phyloP scores from a whole-genome alignment of 2,113 vertebrate genomes.

The Tachysurus vachellii region DNA sequence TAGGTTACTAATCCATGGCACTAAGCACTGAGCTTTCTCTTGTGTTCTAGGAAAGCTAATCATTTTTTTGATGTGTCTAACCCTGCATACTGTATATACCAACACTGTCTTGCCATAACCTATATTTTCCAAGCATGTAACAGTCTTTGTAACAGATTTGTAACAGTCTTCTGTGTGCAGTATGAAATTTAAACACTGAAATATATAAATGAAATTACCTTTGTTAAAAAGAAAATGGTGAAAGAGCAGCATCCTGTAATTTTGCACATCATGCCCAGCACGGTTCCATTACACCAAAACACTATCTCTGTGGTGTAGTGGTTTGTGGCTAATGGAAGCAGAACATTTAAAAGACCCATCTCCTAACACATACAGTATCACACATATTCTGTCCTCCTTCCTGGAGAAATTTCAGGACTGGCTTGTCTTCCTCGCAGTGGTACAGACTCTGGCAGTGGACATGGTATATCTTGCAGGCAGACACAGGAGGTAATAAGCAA shows the following conservation, averaged over 20 bases:
- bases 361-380: constrained; percentile 23
- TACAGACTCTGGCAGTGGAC: not conserved
- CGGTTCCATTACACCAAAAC: not conserved
- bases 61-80: not conserved
- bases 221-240: not conserved
- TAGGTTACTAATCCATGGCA: not conserved
- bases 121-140: not conserved
- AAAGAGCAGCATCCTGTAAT: constrained; percentile 28
- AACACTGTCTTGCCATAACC: not conserved
- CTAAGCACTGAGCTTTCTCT: not conserved
- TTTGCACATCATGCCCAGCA: not conserved
- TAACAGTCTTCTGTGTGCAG: not conserved
- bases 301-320: constrained; percentile 2
- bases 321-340: not conserved
- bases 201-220: constrained; percentile 12
- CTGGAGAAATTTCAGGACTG: constrained; percentile 6
- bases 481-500: constrained; percentile 58
- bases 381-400: constrained; percentile 49
- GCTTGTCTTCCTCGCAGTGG: not conserved
- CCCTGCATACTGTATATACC: not conserved
- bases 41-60: not conserved
- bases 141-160: no score
- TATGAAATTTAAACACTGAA: not conserved
- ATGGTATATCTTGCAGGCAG: constrained; percentile 29
- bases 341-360: not conserved